Evolutionary conservation across 2,888 invertebrate species (phyloP).

Genomic region (Pachycephus smyrnensis): DNA sequence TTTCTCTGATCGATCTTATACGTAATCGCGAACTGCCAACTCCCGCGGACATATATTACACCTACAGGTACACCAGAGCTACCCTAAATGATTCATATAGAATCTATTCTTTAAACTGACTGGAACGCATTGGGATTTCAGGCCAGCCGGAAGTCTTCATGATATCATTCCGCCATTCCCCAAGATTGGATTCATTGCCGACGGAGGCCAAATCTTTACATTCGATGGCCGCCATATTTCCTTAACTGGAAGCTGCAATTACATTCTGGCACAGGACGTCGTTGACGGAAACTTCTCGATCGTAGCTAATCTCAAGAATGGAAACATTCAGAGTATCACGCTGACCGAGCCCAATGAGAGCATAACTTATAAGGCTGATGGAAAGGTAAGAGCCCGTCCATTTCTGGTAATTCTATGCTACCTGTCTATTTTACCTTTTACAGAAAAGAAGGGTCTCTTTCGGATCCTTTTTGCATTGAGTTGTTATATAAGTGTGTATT

Average conservation of each 20-base stretch:
- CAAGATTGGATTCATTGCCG: conserved; percentile 74
- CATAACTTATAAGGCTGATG: conserved; percentile 71
- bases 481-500: not conserved
- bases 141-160: conserved; percentile 67
- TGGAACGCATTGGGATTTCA: conserved; percentile 20
- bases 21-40: conserved; percentile 73
- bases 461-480: not conserved
- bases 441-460: not conserved
- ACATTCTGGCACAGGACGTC: conserved; percentile 86
- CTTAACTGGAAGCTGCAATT: conserved; percentile 86
- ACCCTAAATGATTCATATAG: not conserved
- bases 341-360: conserved; percentile 78
- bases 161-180: conserved; percentile 76
- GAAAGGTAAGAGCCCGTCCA: conserved; percentile 68
- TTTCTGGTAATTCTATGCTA: not conserved
- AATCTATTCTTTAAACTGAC: not conserved
- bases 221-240: conserved; percentile 87
- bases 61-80: conserved; percentile 69
- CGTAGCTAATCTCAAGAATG: conserved; percentile 77
- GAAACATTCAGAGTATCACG: conserved; percentile 76
- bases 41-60: conserved; percentile 69
- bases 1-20: conserved; percentile 74
- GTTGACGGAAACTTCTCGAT: conserved; percentile 89
- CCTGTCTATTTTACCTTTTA: not conserved
- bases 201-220: conserved; percentile 88